Evolutionary conservation across 2,113 vertebrate species (phyloP).

Genomic region (Macroglossus sobrinus): DNA sequence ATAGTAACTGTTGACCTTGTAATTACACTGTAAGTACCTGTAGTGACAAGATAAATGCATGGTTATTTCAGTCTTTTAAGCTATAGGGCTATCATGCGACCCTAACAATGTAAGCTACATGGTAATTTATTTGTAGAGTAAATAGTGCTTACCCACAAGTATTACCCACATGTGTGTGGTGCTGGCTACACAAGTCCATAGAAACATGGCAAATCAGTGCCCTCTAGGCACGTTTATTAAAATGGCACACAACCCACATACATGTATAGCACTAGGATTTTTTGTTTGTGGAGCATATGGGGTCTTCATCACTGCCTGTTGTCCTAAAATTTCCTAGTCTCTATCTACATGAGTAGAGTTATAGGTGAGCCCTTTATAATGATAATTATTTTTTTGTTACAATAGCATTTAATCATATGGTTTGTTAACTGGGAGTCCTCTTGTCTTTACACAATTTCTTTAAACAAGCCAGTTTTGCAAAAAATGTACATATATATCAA

Average conservation of each 20-base stretch:
- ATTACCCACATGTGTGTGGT: not conserved
- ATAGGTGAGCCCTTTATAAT: not conserved
- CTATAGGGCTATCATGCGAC: constrained; percentile 54
- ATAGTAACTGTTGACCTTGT: constrained; percentile 75
- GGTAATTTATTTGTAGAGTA: constrained; percentile 75
- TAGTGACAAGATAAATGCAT: constrained; percentile 74
- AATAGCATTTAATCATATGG: not conserved
- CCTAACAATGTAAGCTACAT: constrained; percentile 64
- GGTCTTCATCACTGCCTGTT: not conserved
- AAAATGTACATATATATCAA: not conserved
- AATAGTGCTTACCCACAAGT: constrained; percentile 68
- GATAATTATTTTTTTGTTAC: not conserved
- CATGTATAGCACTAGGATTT: not conserved
- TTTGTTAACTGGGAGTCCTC: not conserved
- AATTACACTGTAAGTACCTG: constrained; percentile 70
- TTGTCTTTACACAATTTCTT: not conserved
- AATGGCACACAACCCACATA: not conserved
- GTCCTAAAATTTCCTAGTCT: not conserved
- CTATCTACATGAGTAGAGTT: not conserved
- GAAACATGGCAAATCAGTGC: not conserved
- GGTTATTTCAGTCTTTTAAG: constrained; percentile 70
- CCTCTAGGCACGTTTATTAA: constrained; percentile 1
- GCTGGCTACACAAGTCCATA: not conserved
- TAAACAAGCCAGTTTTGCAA: not conserved
- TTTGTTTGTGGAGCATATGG: not conserved